Evolutionary conservation across 2,888 invertebrate genomes (phyloP).

Genomic region (Cheilosia variabilis): DNA sequence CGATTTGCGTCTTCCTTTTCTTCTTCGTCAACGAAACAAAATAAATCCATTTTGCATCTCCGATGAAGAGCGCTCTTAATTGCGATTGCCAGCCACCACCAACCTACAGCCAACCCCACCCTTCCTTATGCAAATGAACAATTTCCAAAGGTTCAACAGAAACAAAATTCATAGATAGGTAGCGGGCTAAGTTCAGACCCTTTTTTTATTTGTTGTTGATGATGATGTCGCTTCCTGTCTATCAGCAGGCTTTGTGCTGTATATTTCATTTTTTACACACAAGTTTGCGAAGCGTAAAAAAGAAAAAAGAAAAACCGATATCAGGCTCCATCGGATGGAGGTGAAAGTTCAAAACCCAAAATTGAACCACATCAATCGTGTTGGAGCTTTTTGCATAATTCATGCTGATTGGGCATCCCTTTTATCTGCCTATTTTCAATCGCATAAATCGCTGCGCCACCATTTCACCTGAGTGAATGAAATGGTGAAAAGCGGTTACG

Average conservation of each 20-base stretch:
- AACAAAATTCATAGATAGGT: slow-evolving; percentile 16
- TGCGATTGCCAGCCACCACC: slow-evolving; percentile 41
- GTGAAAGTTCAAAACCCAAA: slow-evolving; percentile 71
- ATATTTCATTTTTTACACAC: slow-evolving; percentile 48
- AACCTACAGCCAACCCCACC: neutral
- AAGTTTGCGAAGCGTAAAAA: slow-evolving; percentile 37
- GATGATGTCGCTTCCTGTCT: slow-evolving; percentile 50
- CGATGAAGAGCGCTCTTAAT: slow-evolving; percentile 59
- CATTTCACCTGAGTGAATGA: slow-evolving; percentile 67
- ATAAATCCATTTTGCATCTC: slow-evolving; percentile 52
- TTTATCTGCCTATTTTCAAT: slow-evolving; percentile 75
- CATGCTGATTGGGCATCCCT: slow-evolving; percentile 75
- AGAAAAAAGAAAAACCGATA: slow-evolving; percentile 1
- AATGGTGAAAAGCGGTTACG: slow-evolving; percentile 43
- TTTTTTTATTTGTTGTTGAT: slow-evolving; percentile 14
- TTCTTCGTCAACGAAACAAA: slow-evolving; percentile 25
- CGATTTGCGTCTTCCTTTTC: slow-evolving; percentile 32
- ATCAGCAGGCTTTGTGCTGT: slow-evolving; percentile 38
- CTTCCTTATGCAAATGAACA: slow-evolving; percentile 57
- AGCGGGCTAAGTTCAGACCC: slow-evolving; percentile 32
- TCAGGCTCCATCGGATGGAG: slow-evolving; percentile 2
- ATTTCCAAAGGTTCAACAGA: slow-evolving; percentile 34
- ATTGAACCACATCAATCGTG: slow-evolving; percentile 73
- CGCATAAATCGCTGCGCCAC: slow-evolving; percentile 72
- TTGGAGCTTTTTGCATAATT: slow-evolving; percentile 69